These are phyloP conservation scores for zebrafish (Danio rerio) DNA, from an alignment of 2,113 vertebrate genomes.

Conservation along the genomic window DNA sequence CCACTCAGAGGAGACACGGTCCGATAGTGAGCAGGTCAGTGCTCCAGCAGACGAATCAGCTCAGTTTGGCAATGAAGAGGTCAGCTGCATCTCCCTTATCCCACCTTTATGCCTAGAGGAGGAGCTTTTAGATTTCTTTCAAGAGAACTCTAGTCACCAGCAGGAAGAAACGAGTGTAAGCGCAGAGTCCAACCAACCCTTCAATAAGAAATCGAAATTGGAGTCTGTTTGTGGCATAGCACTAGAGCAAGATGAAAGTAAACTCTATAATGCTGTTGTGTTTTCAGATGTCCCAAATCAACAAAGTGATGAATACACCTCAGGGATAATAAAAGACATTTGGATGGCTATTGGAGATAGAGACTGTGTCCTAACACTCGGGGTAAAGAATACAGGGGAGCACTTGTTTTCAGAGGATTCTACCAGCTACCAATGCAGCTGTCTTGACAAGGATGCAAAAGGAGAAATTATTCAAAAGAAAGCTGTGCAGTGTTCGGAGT, in stretches of 20 bases:
- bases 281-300: conserved; percentile 83
- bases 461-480: conserved; percentile 81
- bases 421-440: conserved; percentile 84
- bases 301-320: conserved; percentile 88
- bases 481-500: conserved; percentile 94
- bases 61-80: conserved; percentile 86
- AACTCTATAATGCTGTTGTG: conserved; percentile 82
- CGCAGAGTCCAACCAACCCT: conserved; percentile 83
- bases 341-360: conserved; percentile 90
- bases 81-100: conserved; percentile 88
- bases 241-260: conserved; percentile 88
- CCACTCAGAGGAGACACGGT: conserved; percentile 97
- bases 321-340: conserved; percentile 97
- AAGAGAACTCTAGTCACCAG: conserved; percentile 81
- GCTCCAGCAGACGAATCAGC: conserved; percentile 87
- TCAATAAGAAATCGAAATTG: conserved; percentile 94
- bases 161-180: conserved; percentile 80
- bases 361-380: conserved; percentile 74
- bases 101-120: conserved; percentile 90
- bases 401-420: conserved; percentile 85
- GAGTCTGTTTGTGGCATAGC: conserved; percentile 98
- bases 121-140: conserved; percentile 93
- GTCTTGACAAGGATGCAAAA: conserved; percentile 83
- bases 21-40: conserved; percentile 91
- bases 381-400: conserved; percentile 80